Percentiles rank a stretch among this genome's conserved stretches.
Evolutionary conservation across 2,113 vertebrate genomes (phyloP).

Genomic region (Theristicus caerulescens): DNA sequence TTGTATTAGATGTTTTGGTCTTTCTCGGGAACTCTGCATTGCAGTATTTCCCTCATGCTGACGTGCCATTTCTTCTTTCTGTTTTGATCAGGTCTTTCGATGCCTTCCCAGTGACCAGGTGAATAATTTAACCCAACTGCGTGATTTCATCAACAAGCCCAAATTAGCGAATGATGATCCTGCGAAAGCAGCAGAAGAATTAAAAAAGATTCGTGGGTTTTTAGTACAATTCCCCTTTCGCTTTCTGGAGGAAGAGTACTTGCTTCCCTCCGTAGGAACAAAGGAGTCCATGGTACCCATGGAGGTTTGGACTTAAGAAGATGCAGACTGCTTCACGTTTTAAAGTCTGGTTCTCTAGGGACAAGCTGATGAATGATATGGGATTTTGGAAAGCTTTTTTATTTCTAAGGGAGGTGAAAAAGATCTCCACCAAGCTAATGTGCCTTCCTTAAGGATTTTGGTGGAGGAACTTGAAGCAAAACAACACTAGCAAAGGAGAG

Average conservation of each 20-base stretch:
- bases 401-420: neutral
- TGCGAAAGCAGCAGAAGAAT: conserved; percentile 83
- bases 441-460: conserved; percentile 17
- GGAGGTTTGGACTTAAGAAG: conserved; percentile 93
- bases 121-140: conserved; percentile 83
- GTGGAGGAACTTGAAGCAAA: neutral
- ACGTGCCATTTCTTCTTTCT: neutral
- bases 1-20: neutral
- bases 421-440: neutral
- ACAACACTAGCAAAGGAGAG: neutral
- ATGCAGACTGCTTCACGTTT: neutral
- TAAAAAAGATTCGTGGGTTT: conserved; percentile 94
- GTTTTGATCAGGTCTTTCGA: conserved; percentile 87
- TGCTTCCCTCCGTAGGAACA: conserved; percentile 91
- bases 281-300: conserved; percentile 96
- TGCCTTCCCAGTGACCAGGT: conserved; percentile 94
- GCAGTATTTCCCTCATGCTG: neutral
- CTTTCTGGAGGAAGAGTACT: conserved; percentile 88
- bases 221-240: conserved; percentile 93
- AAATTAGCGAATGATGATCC: conserved; percentile 85
- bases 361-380: neutral
- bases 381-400: neutral
- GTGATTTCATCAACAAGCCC: conserved; percentile 81
- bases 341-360: neutral
- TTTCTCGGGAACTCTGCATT: neutral